phyloP scores from a whole-genome alignment of 2,888 invertebrate genomes.

The Theristus sp. region DNA sequence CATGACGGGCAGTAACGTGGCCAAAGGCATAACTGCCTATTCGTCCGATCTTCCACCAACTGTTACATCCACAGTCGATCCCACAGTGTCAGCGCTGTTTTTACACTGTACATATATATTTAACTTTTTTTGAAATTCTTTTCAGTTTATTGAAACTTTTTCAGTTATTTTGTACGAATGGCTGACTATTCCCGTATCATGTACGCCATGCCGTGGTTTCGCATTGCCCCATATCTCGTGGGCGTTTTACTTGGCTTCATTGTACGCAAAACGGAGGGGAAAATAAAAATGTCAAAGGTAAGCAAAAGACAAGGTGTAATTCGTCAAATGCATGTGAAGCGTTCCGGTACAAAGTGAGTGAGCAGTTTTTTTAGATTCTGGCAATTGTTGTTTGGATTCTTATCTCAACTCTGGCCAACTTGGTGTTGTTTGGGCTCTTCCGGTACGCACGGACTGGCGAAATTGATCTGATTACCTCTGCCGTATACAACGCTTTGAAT shows the following conservation, averaged over 20 bases:
- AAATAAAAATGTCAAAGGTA: too few species aligned
- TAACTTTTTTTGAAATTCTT: too few species aligned
- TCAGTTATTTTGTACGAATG: too few species aligned
- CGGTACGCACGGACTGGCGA: not conserved
- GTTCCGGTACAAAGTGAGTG: too few species aligned
- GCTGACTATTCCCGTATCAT: not conserved
- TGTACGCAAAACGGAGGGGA: not conserved
- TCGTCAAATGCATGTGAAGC: too few species aligned
- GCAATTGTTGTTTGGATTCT: too few species aligned
- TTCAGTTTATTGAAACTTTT: too few species aligned
- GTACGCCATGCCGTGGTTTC: constrained; percentile 1
- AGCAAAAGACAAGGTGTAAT: too few species aligned
- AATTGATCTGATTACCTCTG: not conserved
- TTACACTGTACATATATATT: too few species aligned
- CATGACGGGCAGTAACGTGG: not conserved
- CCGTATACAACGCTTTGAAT: not conserved
- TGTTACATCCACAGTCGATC: too few species aligned
- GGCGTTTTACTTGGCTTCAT: constrained; percentile 1
- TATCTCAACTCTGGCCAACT: too few species aligned
- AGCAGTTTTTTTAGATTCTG: too few species aligned
- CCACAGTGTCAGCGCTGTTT: not conserved
- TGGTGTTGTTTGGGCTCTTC: not conserved
- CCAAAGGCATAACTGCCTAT: not conserved
- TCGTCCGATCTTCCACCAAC: not conserved
- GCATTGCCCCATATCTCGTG: constrained; percentile 3